Evolutionary conservation across 92 coral and sea anemone genomes (phyloP), one percentile per base, ranked within the genome.

Genomic region (Palythoa caribaeorum): DNA sequence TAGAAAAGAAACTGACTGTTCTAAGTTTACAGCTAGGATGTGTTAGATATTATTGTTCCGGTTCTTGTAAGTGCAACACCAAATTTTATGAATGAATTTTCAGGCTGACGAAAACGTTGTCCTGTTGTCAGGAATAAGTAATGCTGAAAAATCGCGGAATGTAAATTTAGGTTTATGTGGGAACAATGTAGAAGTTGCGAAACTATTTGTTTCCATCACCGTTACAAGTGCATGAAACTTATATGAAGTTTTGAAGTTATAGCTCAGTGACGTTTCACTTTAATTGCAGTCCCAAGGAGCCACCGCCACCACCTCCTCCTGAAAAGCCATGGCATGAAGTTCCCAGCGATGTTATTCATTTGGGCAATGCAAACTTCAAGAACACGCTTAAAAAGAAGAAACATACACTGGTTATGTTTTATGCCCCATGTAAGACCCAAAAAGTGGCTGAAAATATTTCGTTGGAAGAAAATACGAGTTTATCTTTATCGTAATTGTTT

Each of bases 221-320:
- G 6, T 12, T 6, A 17, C 16, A 17, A 63, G 20, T 17, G 8
- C 70, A 17, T 63, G 35, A 35, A 63, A 63, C n/a, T n/a, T n/a
- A 63, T n/a, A n/a, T n/a, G n/a, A n/a, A n/a, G n/a, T 3, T 63
- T 15, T n/a, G 70, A 63, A 63, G 19, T 6, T n/a, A 17, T n/a
- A 63, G 9, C 70, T 63, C 9, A 63, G 14, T 35, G 20, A 6
- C 62, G 8, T 11, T 21, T 76, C 75, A 36, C 13, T 44, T 79
- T 76, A 55, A 39, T 11, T 72, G 1, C 83, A 97, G 99, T 71
- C 99, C 99, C n/a, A 97, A 94, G 85, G 98, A 97, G 75, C 98
- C 98, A 16, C 98, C 99, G 44, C 99, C 98, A 38, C 99, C 99
- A 17, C 99, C 99, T 19, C 97, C 98, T 9, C 92, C 99, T 28